Percentiles rank a stretch among this genome's conserved stretches.
Conservation (phyloP, 2,113 vertebrate genomes). For the Psammodynastes pulverulentus region DNA sequence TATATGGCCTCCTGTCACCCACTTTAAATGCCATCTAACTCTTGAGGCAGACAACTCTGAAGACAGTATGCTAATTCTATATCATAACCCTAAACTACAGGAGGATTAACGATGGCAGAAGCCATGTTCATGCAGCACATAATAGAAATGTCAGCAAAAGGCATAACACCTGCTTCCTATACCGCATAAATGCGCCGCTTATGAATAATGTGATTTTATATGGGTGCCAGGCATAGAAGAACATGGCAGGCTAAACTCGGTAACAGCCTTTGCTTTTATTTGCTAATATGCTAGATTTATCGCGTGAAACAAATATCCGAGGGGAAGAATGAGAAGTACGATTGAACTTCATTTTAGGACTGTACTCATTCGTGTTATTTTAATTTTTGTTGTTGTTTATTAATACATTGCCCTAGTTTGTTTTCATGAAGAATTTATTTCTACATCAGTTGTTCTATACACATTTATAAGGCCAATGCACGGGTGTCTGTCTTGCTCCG, state of each 20-base stretch:
- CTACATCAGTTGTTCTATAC: background rate
- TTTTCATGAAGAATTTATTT: slow-evolving; percentile 8
- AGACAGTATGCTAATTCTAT: slow-evolving; percentile 36
- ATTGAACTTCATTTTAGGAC: background rate
- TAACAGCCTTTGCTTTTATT: slow-evolving; percentile 22
- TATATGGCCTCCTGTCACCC: slow-evolving; percentile 20
- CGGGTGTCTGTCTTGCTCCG: background rate
- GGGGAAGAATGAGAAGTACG: background rate
- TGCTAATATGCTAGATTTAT: slow-evolving; percentile 7
- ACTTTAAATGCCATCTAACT: slow-evolving; percentile 29
- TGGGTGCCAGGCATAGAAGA: slow-evolving; percentile 11
- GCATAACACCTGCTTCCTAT: slow-evolving; percentile 11
- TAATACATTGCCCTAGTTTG: background rate
- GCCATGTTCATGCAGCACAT: background rate
- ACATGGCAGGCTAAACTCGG: slow-evolving; percentile 28
- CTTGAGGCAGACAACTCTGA: slow-evolving; percentile 17
- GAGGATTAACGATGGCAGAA: slow-evolving; percentile 30
- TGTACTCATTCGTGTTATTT: background rate
- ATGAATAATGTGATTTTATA: slow-evolving; percentile 32
- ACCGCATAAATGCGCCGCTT: slow-evolving; percentile 13
- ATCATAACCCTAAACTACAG: slow-evolving; percentile 38
- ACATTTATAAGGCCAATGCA: background rate
- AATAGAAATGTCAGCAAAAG: slow-evolving; percentile 36
- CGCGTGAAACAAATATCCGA: slow-evolving; percentile 11
- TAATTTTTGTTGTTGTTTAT: background rate